A percentile compares a stretch with the other conserved stretches of the same genome.
These are phyloP conservation scores for Caenorhabditis tropicalis DNA, from an alignment of 1,140 invertebrate species.

Conservation along the genomic window DNA sequence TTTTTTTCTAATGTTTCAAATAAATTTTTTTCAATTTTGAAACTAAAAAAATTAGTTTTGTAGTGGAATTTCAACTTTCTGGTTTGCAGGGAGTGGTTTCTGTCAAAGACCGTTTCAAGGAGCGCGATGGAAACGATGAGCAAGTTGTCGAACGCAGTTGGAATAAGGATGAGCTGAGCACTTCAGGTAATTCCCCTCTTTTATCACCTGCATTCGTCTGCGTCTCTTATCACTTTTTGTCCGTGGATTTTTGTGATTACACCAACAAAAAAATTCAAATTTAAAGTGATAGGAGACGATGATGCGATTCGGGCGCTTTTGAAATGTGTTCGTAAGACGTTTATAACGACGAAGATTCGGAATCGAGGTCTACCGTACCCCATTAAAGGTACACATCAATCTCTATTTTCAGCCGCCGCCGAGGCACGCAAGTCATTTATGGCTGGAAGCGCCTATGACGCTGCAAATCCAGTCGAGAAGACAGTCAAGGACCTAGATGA, in stretches of 20 bases:
- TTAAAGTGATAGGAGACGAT: constrained; percentile 40
- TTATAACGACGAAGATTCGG: constrained; percentile 31
- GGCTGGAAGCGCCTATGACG: constrained; percentile 63
- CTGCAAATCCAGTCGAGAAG: constrained; percentile 61
- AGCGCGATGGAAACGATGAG: constrained; percentile 36
- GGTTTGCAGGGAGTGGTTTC: constrained; percentile 49
- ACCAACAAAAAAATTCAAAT: background rate
- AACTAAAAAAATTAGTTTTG: too few species aligned
- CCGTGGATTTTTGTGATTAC: background rate
- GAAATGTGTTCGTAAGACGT: constrained; percentile 37
- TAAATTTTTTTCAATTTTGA: too few species aligned
- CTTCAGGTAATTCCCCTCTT: constrained; percentile 49
- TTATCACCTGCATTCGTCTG: constrained; percentile 11
- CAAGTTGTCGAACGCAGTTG: constrained; percentile 54
- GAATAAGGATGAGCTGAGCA: constrained; percentile 55
- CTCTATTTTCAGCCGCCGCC: constrained; percentile 58
- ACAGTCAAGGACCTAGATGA: constrained; percentile 60
- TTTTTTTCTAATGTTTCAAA: background rate
- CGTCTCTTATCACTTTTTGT: constrained; percentile 22
- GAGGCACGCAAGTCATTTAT: constrained; percentile 68
- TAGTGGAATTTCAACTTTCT: too few species aligned
- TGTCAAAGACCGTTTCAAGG: constrained; percentile 60
- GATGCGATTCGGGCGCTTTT: constrained; percentile 44
- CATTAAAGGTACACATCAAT: background rate
- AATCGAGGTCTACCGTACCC: background rate